phyloP scores from a whole-genome alignment of 2,113 vertebrate genomes.

The Corythaeola cristata region DNA sequence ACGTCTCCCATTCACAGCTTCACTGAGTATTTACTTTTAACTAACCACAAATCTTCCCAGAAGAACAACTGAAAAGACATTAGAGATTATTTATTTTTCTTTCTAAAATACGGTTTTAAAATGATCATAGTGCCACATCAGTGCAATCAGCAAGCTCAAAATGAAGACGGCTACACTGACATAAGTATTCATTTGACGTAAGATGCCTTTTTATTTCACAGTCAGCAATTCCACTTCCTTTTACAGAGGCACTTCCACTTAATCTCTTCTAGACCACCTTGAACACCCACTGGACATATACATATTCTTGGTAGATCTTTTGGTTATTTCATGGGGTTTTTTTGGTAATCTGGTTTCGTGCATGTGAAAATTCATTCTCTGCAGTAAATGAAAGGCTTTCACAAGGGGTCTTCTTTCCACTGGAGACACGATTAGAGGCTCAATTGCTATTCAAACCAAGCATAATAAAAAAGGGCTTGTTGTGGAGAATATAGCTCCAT shows the following conservation, averaged over 20 bases:
- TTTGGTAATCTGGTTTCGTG: neutral
- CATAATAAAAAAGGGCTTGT: constrained; percentile 51
- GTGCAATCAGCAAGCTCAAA: neutral
- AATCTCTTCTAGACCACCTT: neutral
- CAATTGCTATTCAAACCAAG: constrained; percentile 59
- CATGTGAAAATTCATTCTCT: constrained; percentile 30
- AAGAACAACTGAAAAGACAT: constrained; percentile 28
- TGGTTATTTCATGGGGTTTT: neutral
- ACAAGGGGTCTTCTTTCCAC: constrained; percentile 46
- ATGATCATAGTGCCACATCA: constrained; percentile 31
- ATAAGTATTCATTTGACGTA: constrained; percentile 5
- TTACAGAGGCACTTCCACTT: neutral
- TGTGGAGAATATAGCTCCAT: constrained; percentile 54
- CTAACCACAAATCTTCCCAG: constrained; percentile 41
- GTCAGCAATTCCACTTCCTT: constrained; percentile 14
- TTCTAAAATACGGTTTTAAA: constrained; percentile 30
- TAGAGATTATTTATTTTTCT: constrained; percentile 49
- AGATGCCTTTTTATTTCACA: constrained; percentile 11
- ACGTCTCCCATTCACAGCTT: constrained; percentile 33
- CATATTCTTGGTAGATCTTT: neutral
- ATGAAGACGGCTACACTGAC: neutral
- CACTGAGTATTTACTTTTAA: constrained; percentile 34
- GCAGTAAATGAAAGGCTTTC: constrained; percentile 40
- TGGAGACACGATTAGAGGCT: constrained; percentile 39
- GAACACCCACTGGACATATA: neutral